Evolutionary conservation across 53 echinoderm and acorn worm genomes (phyloP).

Genomic region (Astropecten irregularis): DNA sequence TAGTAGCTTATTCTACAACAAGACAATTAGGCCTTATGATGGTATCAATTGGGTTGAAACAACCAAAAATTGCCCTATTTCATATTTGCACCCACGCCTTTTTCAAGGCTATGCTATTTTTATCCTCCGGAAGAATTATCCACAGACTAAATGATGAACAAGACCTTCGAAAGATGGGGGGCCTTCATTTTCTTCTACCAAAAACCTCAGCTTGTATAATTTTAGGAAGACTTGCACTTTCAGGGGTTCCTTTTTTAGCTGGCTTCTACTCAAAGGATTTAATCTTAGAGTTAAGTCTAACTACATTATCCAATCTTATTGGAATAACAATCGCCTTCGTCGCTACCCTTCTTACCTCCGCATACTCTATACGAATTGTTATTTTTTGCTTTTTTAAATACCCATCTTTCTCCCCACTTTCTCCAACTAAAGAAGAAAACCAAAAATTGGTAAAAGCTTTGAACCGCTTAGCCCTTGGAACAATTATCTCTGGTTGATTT

Average conservation of each 20-base stretch:
- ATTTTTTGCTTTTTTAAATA: constrained; percentile 36
- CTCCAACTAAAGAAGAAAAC: constrained; percentile 64
- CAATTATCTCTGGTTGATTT: constrained; percentile 55
- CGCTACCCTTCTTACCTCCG: constrained; percentile 61
- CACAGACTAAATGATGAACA: constrained; percentile 75
- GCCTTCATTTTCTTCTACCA: constrained; percentile 32
- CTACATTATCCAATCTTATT: constrained; percentile 29
- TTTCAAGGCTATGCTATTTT: constrained; percentile 79
- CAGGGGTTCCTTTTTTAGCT: constrained; percentile 71
- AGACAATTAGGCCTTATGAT: constrained; percentile 82
- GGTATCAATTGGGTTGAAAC: constrained; percentile 54
- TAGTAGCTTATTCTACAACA: constrained; percentile 80
- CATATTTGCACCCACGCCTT: constrained; percentile 80
- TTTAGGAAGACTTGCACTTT: constrained; percentile 64
- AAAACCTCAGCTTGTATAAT: constrained; percentile 61
- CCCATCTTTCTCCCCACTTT: not conserved
- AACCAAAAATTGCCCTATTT: constrained; percentile 64
- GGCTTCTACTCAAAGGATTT: constrained; percentile 85
- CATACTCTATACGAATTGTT: constrained; percentile 69
- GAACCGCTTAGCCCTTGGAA: constrained; percentile 46
- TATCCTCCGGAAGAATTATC: constrained; percentile 69
- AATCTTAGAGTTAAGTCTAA: constrained; percentile 52
- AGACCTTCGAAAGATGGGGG: constrained; percentile 82
- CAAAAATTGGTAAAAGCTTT: constrained; percentile 28
- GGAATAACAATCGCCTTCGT: constrained; percentile 12